Evolutionary conservation across 1,140 invertebrate genomes (phyloP).

Genomic region (Drosophila paulistorum): DNA sequence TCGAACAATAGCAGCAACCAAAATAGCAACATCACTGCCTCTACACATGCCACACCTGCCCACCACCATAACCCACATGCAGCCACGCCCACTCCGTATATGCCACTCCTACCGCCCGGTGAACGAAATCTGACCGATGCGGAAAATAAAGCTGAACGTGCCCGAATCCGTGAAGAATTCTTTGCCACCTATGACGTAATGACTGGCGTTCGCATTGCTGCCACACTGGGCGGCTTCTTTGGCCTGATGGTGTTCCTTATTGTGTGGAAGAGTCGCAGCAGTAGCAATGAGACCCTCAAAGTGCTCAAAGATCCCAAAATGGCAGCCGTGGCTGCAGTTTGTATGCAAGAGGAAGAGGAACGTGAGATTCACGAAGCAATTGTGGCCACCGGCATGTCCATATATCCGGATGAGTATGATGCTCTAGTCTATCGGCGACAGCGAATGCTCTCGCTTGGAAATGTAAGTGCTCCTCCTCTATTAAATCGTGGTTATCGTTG

Average conservation of each 20-base stretch:
- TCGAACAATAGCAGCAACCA: conserved; percentile 38
- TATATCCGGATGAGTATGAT: conserved; percentile 84
- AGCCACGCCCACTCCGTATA: conserved; percentile 63
- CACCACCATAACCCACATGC: conserved; percentile 36
- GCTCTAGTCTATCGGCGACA: conserved; percentile 84
- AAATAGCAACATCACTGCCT: conserved; percentile 36
- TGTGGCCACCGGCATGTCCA: conserved; percentile 87
- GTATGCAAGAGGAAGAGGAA: conserved; percentile 91
- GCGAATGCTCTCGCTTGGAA: conserved; percentile 84
- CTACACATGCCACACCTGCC: conserved; percentile 38
- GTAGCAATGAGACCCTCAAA: conserved; percentile 88
- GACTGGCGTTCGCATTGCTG: conserved; percentile 94
- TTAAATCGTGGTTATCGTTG: conserved; percentile 85
- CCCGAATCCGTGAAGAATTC: conserved; percentile 89
- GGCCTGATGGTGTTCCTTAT: conserved; percentile 93
- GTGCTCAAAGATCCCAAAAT: conserved; percentile 86
- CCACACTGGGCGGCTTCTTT: conserved; percentile 94
- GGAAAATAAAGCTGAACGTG: conserved; percentile 81
- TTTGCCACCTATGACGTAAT: conserved; percentile 95
- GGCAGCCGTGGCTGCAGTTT: conserved; percentile 87
- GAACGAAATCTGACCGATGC: conserved; percentile 71
- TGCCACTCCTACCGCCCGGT: conserved; percentile 65
- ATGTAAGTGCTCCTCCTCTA: conserved; percentile 83
- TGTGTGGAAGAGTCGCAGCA: conserved; percentile 92
- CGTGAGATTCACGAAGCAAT: conserved; percentile 88